Conservation (phyloP, 2,888 invertebrate species). For the Meandrusa payeni region DNA sequence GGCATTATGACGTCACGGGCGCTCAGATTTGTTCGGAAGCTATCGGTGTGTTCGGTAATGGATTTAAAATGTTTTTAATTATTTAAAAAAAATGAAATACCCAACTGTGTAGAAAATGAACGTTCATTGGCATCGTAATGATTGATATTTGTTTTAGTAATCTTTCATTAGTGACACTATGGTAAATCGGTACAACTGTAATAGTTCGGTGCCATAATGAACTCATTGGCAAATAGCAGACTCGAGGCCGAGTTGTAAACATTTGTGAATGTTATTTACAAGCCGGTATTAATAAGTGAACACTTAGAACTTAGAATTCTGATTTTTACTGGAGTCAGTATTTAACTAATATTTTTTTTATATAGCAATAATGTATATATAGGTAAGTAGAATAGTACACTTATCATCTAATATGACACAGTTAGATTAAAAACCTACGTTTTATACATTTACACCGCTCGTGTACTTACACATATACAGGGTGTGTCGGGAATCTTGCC, state of each 20-base stretch:
- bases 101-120: no score
- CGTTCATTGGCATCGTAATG: no score
- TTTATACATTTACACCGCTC: conserved; percentile 69
- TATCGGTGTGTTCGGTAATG: no score
- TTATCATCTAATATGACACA: conserved; percentile 78
- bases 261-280: conserved; percentile 72
- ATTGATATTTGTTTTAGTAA: no score
- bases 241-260: conserved; percentile 64
- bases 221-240: no score
- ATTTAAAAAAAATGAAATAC: no score
- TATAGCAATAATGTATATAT: conserved; percentile 66
- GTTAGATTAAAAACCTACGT: conserved; percentile 72
- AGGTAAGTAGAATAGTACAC: conserved; percentile 78
- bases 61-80: no score
- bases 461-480: conserved; percentile 78
- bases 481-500: conserved; percentile 44
- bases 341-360: conserved; percentile 72
- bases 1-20: no score
- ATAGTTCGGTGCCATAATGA: no score
- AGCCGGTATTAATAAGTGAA: conserved; percentile 36
- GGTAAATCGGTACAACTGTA: no score
- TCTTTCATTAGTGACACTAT: no score
- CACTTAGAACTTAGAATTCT: conserved; percentile 27
- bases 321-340: conserved; percentile 50
- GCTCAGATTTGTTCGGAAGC: no score